These are phyloP conservation scores for Passer montanus DNA, from an alignment of 2,113 vertebrate genomes.

Conservation along the genomic window DNA sequence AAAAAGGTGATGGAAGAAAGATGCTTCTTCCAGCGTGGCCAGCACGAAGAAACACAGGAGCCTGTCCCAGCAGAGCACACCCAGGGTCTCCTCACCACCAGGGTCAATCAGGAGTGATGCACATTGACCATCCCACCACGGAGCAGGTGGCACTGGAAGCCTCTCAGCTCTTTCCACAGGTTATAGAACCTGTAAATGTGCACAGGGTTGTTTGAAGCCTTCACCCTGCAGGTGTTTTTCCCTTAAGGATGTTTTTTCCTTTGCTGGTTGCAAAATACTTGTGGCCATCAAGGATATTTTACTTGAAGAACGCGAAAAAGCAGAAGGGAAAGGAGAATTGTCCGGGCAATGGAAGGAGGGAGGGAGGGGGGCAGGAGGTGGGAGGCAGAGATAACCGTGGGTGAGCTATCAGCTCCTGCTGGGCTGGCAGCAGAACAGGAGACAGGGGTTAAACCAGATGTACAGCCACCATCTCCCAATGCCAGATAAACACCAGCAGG, in stretches of 20 bases:
- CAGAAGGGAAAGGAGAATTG: neutral
- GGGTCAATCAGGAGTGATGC: neutral
- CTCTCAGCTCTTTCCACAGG: neutral
- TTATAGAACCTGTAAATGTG: neutral
- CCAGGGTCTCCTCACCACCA: rapidly evolving
- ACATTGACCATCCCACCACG: rapidly evolving
- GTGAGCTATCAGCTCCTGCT: neutral
- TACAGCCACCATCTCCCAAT: rapidly evolving
- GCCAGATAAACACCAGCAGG: neutral
- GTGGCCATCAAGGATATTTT: neutral
- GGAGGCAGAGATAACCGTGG: neutral
- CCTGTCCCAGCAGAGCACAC: neutral
- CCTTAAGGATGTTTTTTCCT: neutral
- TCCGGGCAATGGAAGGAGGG: neutral
- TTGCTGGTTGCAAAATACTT: neutral
- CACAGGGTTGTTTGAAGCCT: neutral
- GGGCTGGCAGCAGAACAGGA: neutral
- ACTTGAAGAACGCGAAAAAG: neutral
- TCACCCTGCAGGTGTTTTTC: neutral
- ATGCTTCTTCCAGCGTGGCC: neutral
- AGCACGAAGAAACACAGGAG: neutral
- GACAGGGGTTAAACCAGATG: neutral
- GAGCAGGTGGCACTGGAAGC: neutral
- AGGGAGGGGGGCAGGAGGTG: neutral
- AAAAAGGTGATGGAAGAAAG: neutral